A percentile compares a stretch with the other conserved stretches of the same genome.
Evolutionary conservation across 2,888 invertebrate genomes (phyloP).

Genomic region (Pollenia angustigena): DNA sequence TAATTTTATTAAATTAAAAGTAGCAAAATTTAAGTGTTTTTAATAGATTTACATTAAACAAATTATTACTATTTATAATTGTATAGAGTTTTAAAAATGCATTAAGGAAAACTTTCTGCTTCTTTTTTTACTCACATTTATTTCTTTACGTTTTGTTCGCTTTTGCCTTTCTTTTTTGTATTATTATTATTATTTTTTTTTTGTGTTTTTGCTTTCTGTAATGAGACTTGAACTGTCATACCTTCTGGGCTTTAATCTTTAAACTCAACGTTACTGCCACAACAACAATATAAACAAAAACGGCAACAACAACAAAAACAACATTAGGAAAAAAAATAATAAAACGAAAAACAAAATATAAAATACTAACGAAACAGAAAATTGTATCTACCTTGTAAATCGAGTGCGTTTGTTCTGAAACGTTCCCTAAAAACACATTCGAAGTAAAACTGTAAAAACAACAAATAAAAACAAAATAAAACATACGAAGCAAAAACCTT

Average conservation of each 20-base stretch:
- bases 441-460: constrained; percentile 5
- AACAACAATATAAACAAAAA: constrained; percentile 35
- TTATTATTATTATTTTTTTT: not conserved
- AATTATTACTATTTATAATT: not conserved
- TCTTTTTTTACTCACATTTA: not conserved
- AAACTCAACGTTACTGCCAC: constrained; percentile 53
- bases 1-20: not conserved
- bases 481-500: constrained; percentile 13
- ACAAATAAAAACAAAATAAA: not conserved
- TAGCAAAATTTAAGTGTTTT: not conserved
- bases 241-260: constrained; percentile 47
- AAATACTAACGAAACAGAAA: constrained; percentile 63
- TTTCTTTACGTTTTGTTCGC: not conserved
- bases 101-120: not conserved
- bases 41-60: not conserved
- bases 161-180: constrained; percentile 10
- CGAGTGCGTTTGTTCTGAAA: constrained; percentile 73
- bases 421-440: constrained; percentile 46
- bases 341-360: constrained; percentile 61
- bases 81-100: no score
- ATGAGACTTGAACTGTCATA: constrained; percentile 45
- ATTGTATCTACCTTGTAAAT: constrained; percentile 75
- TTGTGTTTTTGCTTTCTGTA: not conserved
- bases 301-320: constrained; percentile 16
- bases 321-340: constrained; percentile 36